Evolutionary conservation across 2,113 vertebrate species (phyloP).

Genomic region (Spheniscus mendiculus): DNA sequence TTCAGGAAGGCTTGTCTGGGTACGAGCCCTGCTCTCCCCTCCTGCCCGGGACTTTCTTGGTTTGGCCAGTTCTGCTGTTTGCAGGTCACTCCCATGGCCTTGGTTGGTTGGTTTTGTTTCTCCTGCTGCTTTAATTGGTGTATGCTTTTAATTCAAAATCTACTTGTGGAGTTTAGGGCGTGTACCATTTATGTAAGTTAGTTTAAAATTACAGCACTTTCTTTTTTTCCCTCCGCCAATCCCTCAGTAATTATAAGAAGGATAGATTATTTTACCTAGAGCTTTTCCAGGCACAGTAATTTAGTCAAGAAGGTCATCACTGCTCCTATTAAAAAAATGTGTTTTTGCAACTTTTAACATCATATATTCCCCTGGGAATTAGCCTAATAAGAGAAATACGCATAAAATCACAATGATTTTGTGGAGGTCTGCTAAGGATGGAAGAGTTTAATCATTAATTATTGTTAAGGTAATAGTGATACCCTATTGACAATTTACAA

Average conservation of each 20-base stretch:
- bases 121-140: not conserved
- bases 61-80: not conserved
- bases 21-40: not conserved
- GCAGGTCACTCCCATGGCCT: rapidly evolving
- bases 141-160: slow-evolving; percentile 20
- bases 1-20: not conserved
- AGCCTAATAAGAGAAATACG: not conserved
- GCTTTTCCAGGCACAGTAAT: slow-evolving; percentile 10
- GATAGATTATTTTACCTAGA: slow-evolving; percentile 24
- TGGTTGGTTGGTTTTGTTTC: not conserved
- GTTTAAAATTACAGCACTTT: not conserved
- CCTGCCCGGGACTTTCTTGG: rapidly evolving
- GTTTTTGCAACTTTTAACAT: not conserved
- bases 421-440: not conserved
- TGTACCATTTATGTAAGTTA: not conserved
- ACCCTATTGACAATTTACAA: not conserved
- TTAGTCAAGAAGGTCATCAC: not conserved
- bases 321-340: not conserved
- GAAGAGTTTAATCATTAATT: not conserved
- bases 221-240: not conserved
- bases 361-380: not conserved
- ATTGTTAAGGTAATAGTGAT: not conserved
- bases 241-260: slow-evolving; percentile 2
- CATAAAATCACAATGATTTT: not conserved
- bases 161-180: not conserved